Evolutionary conservation across 2,113 vertebrate species (phyloP).

Genomic region (Formicarius rufipectus): DNA sequence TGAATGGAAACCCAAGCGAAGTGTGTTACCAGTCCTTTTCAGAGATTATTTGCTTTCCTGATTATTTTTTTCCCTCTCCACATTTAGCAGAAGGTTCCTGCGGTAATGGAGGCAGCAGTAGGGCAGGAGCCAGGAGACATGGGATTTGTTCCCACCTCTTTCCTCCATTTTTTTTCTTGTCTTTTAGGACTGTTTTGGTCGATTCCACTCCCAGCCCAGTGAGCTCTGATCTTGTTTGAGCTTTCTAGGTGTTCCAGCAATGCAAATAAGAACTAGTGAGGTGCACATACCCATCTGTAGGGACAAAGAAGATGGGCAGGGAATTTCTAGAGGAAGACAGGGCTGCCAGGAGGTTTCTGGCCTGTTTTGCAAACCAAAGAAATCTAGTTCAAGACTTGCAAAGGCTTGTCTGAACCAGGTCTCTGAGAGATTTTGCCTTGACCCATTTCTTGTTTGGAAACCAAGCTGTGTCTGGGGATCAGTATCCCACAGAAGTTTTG

Average conservation of each 20-base stretch:
- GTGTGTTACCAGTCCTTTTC: not conserved
- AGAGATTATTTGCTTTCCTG: not conserved
- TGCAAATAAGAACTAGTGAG: not conserved
- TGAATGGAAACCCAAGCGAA: not conserved
- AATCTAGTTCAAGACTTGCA: not conserved
- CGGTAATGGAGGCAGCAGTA: rapidly evolving
- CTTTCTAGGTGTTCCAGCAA: constrained; percentile 36
- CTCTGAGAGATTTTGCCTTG: not conserved
- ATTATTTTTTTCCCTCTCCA: not conserved
- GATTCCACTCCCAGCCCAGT: not conserved
- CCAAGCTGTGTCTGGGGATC: not conserved
- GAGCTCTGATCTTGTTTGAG: not conserved
- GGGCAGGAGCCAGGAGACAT: not conserved
- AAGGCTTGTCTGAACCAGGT: not conserved
- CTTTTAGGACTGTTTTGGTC: not conserved
- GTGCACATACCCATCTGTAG: not conserved
- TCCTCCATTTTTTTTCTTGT: not conserved
- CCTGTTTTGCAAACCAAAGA: constrained; percentile 35
- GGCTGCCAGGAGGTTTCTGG: not conserved
- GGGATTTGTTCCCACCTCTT: not conserved
- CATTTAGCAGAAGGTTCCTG: not conserved
- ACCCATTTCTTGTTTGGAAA: constrained; percentile 12
- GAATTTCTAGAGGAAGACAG: not conserved
- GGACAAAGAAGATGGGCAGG: not conserved
- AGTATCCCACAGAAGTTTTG: not conserved